A percentile compares a stretch with the other conserved stretches of the same genome.
Evolutionary conservation across 2,888 invertebrate species (phyloP).

Genomic region (Andrena trimmerana): DNA sequence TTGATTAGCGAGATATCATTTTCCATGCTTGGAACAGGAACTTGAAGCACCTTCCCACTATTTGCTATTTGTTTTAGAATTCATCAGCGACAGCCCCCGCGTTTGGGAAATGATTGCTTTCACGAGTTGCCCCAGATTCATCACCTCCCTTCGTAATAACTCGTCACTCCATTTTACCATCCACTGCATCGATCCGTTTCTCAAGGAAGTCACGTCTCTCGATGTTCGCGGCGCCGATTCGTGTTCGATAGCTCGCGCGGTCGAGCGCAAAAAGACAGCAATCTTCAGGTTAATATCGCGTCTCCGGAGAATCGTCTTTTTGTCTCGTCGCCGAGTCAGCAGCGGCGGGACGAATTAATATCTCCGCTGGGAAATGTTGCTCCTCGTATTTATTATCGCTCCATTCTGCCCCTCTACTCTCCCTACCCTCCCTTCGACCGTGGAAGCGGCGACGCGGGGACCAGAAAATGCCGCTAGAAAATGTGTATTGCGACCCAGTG

Average conservation of each 20-base stretch:
- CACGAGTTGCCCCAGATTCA: too few relatives aligned
- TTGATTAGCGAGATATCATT: background rate
- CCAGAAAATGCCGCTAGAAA: conserved; percentile 62
- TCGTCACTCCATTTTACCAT: background rate
- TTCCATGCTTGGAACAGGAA: background rate
- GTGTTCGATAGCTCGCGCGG: conserved; percentile 2
- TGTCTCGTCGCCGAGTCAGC: conserved; percentile 13
- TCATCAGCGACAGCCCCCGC: background rate
- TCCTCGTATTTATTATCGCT: conserved; percentile 51
- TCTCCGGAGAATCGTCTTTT: conserved; percentile 5
- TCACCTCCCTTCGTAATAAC: background rate
- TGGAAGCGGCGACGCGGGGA: conserved; percentile 20
- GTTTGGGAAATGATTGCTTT: too few relatives aligned
- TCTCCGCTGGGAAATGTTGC: conserved; percentile 48
- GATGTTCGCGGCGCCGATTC: background rate
- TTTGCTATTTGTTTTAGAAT: background rate
- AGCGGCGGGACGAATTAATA: conserved; percentile 43
- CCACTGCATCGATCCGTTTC: background rate
- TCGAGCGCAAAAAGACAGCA: background rate
- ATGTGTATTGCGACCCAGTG: conserved; percentile 66
- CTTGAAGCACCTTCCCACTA: background rate
- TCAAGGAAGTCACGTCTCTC: background rate
- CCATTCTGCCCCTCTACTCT: background rate
- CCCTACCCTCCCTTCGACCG: background rate
- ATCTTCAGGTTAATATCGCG: conserved; percentile 19